Evolutionary conservation across 1,140 invertebrate species (phyloP).

Genomic region (Galleria mellonella): DNA sequence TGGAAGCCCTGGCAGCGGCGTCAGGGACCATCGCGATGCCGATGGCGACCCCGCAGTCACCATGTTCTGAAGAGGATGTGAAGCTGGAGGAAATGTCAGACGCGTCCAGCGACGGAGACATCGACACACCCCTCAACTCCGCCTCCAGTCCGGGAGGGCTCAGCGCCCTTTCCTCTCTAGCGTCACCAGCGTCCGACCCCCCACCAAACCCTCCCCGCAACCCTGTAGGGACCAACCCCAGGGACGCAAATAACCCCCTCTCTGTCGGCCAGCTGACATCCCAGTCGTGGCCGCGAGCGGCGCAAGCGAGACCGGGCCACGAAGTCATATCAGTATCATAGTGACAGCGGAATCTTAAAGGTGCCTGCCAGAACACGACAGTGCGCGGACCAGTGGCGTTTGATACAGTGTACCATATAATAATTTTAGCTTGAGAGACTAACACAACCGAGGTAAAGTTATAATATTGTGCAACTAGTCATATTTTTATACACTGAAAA

Average conservation of each 20-base stretch:
- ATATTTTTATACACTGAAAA: background rate
- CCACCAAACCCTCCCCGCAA: slow-evolving; percentile 78
- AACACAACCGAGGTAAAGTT: slow-evolving; percentile 18
- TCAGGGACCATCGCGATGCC: slow-evolving; percentile 76
- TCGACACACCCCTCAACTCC: slow-evolving; percentile 78
- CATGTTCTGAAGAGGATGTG: slow-evolving; percentile 82
- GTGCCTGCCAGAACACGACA: slow-evolving; percentile 17
- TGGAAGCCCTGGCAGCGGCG: slow-evolving; percentile 83
- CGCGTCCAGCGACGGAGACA: slow-evolving; percentile 83
- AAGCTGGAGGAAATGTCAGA: slow-evolving; percentile 81
- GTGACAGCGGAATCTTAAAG: slow-evolving; percentile 24
- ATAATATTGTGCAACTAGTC: slow-evolving; percentile 8
- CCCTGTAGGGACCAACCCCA: slow-evolving; percentile 91
- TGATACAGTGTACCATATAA: slow-evolving; percentile 14
- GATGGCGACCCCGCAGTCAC: slow-evolving; percentile 43
- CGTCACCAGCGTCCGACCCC: slow-evolving; percentile 81
- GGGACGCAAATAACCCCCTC: slow-evolving; percentile 92
- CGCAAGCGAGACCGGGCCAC: slow-evolving; percentile 40
- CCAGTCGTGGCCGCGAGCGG: slow-evolving; percentile 54
- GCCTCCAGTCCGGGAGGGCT: slow-evolving; percentile 86
- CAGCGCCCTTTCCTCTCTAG: slow-evolving; percentile 85
- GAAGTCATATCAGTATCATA: slow-evolving; percentile 72
- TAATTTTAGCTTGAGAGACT: slow-evolving; percentile 29
- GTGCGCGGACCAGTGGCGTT: slow-evolving; percentile 4
- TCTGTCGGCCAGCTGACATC: slow-evolving; percentile 91